Base-by-base conservation (phyloP, 2,888 invertebrate genomes). In the Diplazon laetatorius region DNA sequence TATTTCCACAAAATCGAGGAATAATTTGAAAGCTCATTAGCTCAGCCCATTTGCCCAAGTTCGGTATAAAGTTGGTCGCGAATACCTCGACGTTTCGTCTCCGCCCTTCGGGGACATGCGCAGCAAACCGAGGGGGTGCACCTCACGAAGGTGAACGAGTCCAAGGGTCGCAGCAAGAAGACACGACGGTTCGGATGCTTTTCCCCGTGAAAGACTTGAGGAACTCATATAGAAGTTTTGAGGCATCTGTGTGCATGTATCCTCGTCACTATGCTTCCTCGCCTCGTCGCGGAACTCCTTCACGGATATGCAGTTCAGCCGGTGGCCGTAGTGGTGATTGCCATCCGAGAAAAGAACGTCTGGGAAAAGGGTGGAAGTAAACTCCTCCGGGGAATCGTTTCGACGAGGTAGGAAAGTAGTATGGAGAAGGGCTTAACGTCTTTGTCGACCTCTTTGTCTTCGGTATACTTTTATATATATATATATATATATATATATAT, bases 21-120 rank as follows among this genome's bases (percentile, higher is more conserved):
- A 89, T 89, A 89, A 89, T 89, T 89, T 88, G 88, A 89, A 89
- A 88, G 88, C 88, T 89, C 89, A 88, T 89, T 89, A 89, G 89
- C 87, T 85, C 85, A 83, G 85, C 86, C 89, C 85, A n/a, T n/a
- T 88, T 87, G 88, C 88, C 88, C 86, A 85, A 87, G 84, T 87
- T 88, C 80, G 81, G 83, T 84, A 86, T 87, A 86, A 87, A 89
- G 85, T 87, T 87, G 83, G 83, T 65, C 78, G 4, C 77, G 72
- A 80, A 46, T 65, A 12, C 72, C 80, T 72, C 44, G 16, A 5
- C 46, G 59, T 73, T 72, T 77, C 76, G 52, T 75, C 73, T 76
- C 79, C 73, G 68, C 60, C 22, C 35, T 71, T 62, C 59, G 39
- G 12, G 63, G n/a, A n/a, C n/a, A n/a, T n/a, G 37, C 44, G 52